Evolutionary conservation across 2,888 invertebrate species (phyloP).

Genomic region (Tinea pellionella): DNA sequence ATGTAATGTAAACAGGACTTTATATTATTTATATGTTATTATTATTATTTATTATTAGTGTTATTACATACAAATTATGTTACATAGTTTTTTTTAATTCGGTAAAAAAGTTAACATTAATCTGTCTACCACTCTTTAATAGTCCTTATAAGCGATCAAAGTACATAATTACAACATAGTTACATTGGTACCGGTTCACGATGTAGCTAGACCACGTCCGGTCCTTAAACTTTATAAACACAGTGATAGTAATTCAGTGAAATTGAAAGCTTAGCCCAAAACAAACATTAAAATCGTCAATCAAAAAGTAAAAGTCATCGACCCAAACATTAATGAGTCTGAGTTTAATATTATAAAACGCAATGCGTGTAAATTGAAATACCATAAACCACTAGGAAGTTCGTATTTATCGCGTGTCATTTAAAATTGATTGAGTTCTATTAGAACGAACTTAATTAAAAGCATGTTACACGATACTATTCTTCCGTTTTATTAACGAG

Average conservation of each 20-base stretch:
- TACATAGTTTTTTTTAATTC: too few species aligned
- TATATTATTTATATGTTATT: too few species aligned
- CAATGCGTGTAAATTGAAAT: not conserved
- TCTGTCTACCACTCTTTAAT: too few species aligned
- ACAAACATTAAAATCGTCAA: not conserved
- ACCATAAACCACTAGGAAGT: conserved; percentile 6
- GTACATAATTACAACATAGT: too few species aligned
- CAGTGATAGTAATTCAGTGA: not conserved
- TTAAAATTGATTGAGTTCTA: not conserved
- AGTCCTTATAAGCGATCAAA: too few species aligned
- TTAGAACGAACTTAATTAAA: not conserved
- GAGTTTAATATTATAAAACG: not conserved
- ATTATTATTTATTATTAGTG: too few species aligned
- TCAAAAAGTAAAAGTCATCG: not conserved
- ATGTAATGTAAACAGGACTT: too few species aligned
- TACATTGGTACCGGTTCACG: too few species aligned
- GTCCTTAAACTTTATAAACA: too few species aligned
- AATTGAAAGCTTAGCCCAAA: not conserved
- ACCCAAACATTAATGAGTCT: not conserved
- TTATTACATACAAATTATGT: too few species aligned
- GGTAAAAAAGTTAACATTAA: too few species aligned
- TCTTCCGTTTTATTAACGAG: not conserved
- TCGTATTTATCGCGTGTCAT: not conserved
- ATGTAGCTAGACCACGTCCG: too few species aligned
- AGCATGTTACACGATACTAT: not conserved